These are phyloP conservation scores for Sebastes iracundus DNA, from an alignment of 2,797 vertebrate species.

Conservation along the genomic window DNA sequence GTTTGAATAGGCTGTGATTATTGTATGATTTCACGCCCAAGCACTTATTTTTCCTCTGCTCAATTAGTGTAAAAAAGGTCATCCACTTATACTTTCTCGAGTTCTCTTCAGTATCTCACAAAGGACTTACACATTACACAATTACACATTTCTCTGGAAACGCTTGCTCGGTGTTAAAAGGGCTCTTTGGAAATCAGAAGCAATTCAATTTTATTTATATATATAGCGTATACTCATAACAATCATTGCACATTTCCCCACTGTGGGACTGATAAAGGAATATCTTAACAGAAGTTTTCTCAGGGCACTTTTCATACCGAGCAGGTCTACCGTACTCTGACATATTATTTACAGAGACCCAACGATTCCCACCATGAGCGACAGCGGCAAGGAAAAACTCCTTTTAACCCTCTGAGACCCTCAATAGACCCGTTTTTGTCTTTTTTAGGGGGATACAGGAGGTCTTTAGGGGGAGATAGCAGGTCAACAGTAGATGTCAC, in stretches of 20 bases:
- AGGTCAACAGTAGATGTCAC: too few species aligned
- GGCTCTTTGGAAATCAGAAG: background rate
- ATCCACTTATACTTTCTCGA: background rate
- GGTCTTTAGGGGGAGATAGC: too few species aligned
- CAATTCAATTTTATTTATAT: background rate
- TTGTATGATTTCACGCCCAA: background rate
- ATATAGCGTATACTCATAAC: too few species aligned
- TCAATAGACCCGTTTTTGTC: too few species aligned
- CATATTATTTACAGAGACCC: background rate
- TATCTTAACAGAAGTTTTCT: background rate
- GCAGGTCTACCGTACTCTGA: background rate
- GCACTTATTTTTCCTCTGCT: background rate
- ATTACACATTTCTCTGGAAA: background rate
- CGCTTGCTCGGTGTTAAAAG: background rate
- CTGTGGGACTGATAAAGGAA: fast-evolving
- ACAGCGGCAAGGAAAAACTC: too few species aligned
- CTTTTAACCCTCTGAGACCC: too few species aligned
- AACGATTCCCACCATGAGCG: background rate
- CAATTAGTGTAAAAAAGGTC: background rate
- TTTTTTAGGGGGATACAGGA: too few species aligned
- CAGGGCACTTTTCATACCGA: background rate
- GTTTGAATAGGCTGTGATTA: slow-evolving; percentile 10
- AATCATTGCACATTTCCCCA: too few species aligned
- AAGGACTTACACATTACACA: background rate
- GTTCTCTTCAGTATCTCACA: background rate